phyloP scores from a whole-genome alignment of 2,797 vertebrate species.

The Epinephelus awoara region DNA sequence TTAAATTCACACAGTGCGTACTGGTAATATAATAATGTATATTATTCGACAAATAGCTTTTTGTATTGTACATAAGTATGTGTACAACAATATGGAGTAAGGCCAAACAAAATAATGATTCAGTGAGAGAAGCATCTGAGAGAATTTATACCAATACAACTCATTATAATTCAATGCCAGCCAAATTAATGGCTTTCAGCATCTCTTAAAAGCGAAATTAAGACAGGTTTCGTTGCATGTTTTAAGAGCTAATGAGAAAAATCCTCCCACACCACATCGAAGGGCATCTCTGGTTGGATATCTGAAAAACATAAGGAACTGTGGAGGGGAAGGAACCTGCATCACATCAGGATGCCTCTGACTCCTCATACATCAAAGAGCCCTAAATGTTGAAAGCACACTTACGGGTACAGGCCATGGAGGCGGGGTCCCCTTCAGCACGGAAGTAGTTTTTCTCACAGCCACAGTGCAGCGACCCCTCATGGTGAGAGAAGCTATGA shows the following conservation, averaged over 20 bases:
- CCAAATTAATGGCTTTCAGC: slow-evolving; percentile 25
- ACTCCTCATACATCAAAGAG: background rate
- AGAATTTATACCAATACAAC: slow-evolving; percentile 3
- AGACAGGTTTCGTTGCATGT: slow-evolving; percentile 26
- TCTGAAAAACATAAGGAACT: background rate
- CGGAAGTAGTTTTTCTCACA: slow-evolving; percentile 99
- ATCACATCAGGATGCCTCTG: background rate
- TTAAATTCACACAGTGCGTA: background rate
- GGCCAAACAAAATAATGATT: background rate
- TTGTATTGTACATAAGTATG: background rate
- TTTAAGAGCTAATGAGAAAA: slow-evolving; percentile 33
- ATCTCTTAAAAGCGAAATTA: slow-evolving; percentile 18
- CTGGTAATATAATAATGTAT: too few relatives aligned
- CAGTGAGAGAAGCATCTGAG: slow-evolving; percentile 18
- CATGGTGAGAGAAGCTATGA: slow-evolving; percentile 92
- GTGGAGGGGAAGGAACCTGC: background rate
- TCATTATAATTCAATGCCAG: slow-evolving; percentile 27
- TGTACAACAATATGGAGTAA: background rate
- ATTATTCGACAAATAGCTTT: background rate
- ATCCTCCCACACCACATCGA: background rate
- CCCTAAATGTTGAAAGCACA: slow-evolving; percentile 57
- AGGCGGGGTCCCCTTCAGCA: slow-evolving; percentile 94
- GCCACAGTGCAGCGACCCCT: slow-evolving; percentile 93
- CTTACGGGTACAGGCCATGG: slow-evolving; percentile 99
- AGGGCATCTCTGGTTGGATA: slow-evolving; percentile 13